These are phyloP conservation scores for Phenacoccus solenopsis DNA, from an alignment of 1,140 invertebrate genomes.

Conservation along the genomic window DNA sequence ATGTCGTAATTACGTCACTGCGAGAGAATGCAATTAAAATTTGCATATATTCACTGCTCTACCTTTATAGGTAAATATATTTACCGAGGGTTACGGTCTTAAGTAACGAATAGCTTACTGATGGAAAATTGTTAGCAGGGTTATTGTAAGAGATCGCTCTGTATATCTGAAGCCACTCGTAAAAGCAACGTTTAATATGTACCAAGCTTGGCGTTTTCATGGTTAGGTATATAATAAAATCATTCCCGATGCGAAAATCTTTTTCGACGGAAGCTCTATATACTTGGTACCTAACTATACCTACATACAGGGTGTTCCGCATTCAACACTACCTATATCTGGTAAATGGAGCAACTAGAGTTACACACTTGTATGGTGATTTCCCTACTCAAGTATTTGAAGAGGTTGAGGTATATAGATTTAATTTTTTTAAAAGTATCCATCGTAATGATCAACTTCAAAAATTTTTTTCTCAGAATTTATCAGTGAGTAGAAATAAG, in stretches of 20 bases:
- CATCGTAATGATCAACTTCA: no score
- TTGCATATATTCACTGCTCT: not conserved
- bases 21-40: not conserved
- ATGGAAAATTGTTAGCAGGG: not conserved
- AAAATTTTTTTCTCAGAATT: no score
- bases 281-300: no score
- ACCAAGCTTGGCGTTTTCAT: not conserved
- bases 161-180: not conserved
- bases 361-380: not conserved
- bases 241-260: not conserved
- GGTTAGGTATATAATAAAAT: not conserved
- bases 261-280: not conserved
- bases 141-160: not conserved
- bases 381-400: no score
- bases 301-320: no score
- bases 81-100: not conserved
- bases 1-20: no score
- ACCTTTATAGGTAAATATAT: not conserved
- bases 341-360: not conserved
- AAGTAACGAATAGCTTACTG: not conserved
- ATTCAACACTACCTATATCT: no score
- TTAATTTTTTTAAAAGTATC: no score
- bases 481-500: no score
- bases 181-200: constrained; percentile 3
- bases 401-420: no score